phyloP scores from a whole-genome alignment of 2,888 invertebrate species.

The Drosophila robusta region DNA sequence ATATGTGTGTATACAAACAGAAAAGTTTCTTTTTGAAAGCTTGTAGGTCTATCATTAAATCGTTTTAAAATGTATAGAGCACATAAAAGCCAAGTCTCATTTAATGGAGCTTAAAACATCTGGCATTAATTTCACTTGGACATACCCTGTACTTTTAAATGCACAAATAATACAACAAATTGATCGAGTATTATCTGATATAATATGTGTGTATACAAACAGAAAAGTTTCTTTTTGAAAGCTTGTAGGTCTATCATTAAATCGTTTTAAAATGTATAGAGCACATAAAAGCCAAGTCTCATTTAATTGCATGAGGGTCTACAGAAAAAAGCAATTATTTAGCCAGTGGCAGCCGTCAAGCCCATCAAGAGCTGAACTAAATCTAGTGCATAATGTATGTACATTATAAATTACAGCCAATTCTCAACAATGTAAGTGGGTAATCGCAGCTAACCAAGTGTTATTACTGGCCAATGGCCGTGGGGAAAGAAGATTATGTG shows the following conservation, averaged over 20 bases:
- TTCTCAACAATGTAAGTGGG: constrained; percentile 40
- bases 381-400: constrained; percentile 21
- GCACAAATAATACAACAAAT: too few species aligned
- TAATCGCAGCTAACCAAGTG: constrained; percentile 31
- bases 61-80: neutral
- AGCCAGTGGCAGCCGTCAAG: constrained; percentile 19
- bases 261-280: neutral
- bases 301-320: neutral
- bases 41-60: too few species aligned
- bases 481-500: too few species aligned
- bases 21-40: too few species aligned
- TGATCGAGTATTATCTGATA: too few species aligned
- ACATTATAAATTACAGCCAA: constrained; percentile 29
- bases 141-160: too few species aligned
- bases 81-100: neutral
- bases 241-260: too few species aligned
- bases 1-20: too few species aligned
- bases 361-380: constrained; percentile 9
- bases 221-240: too few species aligned
- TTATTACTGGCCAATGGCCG: constrained; percentile 16
- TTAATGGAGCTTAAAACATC: too few species aligned
- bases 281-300: neutral
- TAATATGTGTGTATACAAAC: too few species aligned
- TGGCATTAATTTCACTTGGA: too few species aligned
- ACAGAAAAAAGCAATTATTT: neutral